phyloP scores from a whole-genome alignment of 2,113 vertebrate genomes.

The Lethenteron camtschaticum region DNA sequence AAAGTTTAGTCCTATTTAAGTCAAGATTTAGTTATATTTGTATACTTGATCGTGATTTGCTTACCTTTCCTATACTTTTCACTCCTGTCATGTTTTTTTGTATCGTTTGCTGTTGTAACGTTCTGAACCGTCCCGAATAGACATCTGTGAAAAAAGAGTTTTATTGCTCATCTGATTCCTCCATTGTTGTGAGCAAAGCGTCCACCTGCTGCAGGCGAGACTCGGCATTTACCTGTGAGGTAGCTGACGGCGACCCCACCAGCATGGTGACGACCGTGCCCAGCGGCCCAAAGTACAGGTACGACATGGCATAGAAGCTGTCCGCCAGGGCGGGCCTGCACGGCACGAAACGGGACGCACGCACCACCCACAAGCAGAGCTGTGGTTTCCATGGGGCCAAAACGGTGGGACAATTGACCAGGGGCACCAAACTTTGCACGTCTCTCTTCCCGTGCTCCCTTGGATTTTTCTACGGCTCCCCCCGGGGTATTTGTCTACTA shows the following conservation, averaged over 20 bases:
- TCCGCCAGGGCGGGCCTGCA: slow-evolving; percentile 16
- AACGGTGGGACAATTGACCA: too few species aligned
- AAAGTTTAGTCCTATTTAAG: too few species aligned
- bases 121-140: neutral
- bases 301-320: slow-evolving; percentile 54
- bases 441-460: too few species aligned
- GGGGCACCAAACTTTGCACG: too few species aligned
- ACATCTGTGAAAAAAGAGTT: neutral
- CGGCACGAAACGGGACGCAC: too few species aligned
- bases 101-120: neutral
- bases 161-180: neutral
- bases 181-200: neutral
- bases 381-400: too few species aligned
- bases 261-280: slow-evolving; percentile 36
- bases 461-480: too few species aligned
- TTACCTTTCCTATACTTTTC: too few species aligned
- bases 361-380: too few species aligned
- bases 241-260: slow-evolving; percentile 33
- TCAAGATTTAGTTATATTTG: too few species aligned
- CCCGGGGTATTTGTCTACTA: too few species aligned
- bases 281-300: slow-evolving; percentile 62
- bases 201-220: neutral
- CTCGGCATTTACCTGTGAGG: slow-evolving; percentile 33
- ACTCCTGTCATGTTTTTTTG: neutral
- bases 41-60: too few species aligned